Evolutionary conservation across 2,888 invertebrate genomes (phyloP).

Genomic region (Lamellibrachia columna): DNA sequence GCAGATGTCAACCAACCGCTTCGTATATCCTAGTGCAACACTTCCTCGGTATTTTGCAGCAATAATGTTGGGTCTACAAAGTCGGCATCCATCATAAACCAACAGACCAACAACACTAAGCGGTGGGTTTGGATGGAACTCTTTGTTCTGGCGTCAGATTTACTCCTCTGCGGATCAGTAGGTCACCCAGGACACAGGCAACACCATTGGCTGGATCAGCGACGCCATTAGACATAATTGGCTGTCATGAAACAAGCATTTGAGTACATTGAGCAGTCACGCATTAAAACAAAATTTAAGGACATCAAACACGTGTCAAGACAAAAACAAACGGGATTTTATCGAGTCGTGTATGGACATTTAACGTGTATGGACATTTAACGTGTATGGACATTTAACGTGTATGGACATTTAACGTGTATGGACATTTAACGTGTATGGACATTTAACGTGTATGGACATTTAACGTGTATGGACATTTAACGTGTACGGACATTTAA

Average conservation of each 20-base stretch:
- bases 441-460: too few species aligned
- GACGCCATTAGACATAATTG: not conserved
- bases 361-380: too few species aligned
- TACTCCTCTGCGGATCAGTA: not conserved
- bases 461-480: too few species aligned
- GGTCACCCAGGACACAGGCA: not conserved
- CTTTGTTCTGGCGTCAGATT: not conserved
- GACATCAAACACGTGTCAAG: not conserved
- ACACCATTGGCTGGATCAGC: not conserved
- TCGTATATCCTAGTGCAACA: not conserved
- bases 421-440: too few species aligned
- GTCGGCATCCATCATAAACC: too few species aligned
- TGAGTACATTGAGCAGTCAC: not conserved
- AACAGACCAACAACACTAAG: not conserved
- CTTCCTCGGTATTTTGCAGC: not conserved
- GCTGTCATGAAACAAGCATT: not conserved
- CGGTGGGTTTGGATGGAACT: not conserved
- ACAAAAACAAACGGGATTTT: not conserved
- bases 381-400: too few species aligned
- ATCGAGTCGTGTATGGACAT: not conserved
- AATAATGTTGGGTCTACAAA: not conserved
- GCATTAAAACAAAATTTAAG: too few species aligned
- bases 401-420: too few species aligned
- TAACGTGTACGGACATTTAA: too few species aligned
- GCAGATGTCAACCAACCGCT: not conserved